Base-by-base conservation (phyloP, 2,888 invertebrate genomes). In the Sclerodermus sp. region DNA sequence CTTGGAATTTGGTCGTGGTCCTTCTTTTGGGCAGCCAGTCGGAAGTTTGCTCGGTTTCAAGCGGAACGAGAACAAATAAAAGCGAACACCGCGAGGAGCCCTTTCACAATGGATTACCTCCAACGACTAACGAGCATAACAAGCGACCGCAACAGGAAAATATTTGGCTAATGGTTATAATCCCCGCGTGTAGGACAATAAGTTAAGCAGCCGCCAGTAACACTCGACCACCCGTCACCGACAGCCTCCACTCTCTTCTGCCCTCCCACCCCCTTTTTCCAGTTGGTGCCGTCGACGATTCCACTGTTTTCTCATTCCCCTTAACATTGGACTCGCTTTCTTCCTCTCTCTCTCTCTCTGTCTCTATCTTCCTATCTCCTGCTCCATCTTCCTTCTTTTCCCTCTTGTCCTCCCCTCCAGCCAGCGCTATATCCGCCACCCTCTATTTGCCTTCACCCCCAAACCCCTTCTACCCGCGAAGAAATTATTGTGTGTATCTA, bases 121-220 rank as follows among this genome's bases (percentile, higher is more conserved):
- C 60, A 58, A 60, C 58, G 58, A 62, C 66, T 70, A 70, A 70
- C 65, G 66, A 70, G 66, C 66, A 64, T 64, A 69, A 70, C 67
- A 62, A 67, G 62, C 65, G 58, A 49, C 63, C 41, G 41, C 65
- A 67, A 66, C 64, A 61, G 64, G 62, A 70, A 71, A 71, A 71
- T 69, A 66, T 69, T 71, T 66, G 59, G 66, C 66, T 69, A 70
- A 71, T 70, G 68, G 67, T 65, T 67, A 67, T 68, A 68, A 70
- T 68, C 64, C 68, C 58, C 60, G 57, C 66, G 67, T 66, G 67
- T 67, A 67, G 65, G 68, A 70, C 68, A 71, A 69, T 70, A 70
- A 70, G 68, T 69, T 70, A 69, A 70, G 67, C 66, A 67, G 67
- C 68, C 69, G 69, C 67, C 71, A 70, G 66, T 67, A 66, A 58